These are phyloP conservation scores for Vulpes vulpes DNA, from an alignment of 2,113 vertebrate genomes.

Conservation along the genomic window DNA sequence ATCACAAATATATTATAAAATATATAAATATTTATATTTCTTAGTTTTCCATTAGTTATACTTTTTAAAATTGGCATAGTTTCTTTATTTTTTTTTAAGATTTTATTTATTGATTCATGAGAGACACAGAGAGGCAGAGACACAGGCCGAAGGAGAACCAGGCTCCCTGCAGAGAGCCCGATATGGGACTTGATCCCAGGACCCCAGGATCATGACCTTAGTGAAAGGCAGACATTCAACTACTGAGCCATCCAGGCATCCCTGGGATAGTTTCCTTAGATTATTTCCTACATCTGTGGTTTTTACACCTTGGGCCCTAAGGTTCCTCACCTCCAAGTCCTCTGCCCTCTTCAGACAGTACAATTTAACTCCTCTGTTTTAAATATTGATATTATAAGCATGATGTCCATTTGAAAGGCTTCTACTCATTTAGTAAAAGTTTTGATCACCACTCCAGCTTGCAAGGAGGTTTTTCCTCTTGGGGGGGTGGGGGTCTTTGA, in stretches of 20 bases:
- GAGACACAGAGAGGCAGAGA: background rate
- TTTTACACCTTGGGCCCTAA: background rate
- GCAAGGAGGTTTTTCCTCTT: background rate
- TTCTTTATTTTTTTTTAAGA: background rate
- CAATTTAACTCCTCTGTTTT: background rate
- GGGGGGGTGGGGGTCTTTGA: background rate
- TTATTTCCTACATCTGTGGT: background rate
- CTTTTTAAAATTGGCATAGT: background rate
- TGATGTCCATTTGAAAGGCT: background rate
- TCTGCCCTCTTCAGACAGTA: background rate
- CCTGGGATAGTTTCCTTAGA: background rate
- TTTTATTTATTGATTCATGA: background rate
- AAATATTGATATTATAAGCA: conserved; percentile 13
- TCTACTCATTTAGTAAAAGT: background rate
- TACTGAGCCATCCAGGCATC: background rate
- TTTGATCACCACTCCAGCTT: background rate
- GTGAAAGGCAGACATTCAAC: background rate
- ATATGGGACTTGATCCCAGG: background rate
- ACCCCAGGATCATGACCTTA: background rate
- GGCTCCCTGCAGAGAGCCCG: too few species aligned
- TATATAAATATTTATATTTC: background rate
- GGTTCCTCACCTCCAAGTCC: background rate
- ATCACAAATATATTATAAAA: background rate
- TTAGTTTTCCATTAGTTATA: background rate
- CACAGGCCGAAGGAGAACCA: background rate